These are phyloP conservation scores for Helobdella robusta DNA, from an alignment of 2,888 invertebrate genomes.

Conservation along the genomic window DNA sequence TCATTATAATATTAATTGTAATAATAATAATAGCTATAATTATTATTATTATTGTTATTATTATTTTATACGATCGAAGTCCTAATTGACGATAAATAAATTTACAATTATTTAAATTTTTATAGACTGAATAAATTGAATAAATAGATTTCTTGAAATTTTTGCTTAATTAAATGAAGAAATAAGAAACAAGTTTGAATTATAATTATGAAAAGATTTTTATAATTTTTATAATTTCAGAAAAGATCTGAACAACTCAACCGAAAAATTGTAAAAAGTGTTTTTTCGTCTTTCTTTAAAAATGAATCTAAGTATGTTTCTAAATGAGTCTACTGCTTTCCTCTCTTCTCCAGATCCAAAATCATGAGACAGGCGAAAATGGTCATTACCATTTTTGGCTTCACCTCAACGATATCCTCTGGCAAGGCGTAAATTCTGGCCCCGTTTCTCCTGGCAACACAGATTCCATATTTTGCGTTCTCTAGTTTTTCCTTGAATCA, in stretches of 20 bases:
- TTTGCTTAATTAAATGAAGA: background rate
- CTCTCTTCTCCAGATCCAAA: conserved; percentile 14
- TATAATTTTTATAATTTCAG: no score
- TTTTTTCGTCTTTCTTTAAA: background rate
- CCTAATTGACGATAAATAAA: no score
- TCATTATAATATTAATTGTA: no score
- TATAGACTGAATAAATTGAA: no score
- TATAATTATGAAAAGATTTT: no score
- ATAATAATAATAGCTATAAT: no score
- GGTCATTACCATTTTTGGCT: conserved; percentile 98
- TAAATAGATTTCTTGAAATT: no score
- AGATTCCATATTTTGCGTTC: conserved; percentile 97
- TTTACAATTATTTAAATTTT: no score
- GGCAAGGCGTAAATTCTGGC: conserved; percentile 94
- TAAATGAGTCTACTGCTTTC: background rate
- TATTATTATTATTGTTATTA: no score
- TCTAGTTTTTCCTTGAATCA: conserved; percentile 72
- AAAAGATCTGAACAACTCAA: no score
- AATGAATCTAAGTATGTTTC: background rate
- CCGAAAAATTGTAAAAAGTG: no score
- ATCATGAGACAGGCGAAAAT: conserved; percentile 62
- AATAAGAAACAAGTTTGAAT: background rate
- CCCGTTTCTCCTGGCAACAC: conserved; percentile 92
- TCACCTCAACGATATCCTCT: conserved; percentile 96
- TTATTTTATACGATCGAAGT: no score